Evolutionary conservation across 2,113 vertebrate species (phyloP).

Genomic region (Myiozetetes cayanensis): DNA sequence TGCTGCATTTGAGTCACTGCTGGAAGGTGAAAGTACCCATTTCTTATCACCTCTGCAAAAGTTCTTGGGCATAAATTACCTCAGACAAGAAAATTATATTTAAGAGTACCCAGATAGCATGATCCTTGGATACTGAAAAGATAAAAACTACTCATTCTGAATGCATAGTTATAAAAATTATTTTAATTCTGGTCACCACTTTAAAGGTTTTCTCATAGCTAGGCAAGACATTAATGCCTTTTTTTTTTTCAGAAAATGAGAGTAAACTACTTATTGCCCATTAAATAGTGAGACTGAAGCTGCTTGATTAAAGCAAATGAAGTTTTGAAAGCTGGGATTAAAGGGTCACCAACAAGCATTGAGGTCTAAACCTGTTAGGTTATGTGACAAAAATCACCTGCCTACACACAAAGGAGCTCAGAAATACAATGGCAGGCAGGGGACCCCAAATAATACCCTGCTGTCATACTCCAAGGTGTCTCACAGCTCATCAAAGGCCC

Average conservation of each 20-base stretch:
- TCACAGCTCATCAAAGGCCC: neutral
- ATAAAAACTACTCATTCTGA: neutral
- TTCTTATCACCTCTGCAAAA: neutral
- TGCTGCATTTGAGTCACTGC: neutral
- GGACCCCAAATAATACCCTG: neutral
- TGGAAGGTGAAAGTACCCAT: neutral
- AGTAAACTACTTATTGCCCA: neutral
- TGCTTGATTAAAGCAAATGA: neutral
- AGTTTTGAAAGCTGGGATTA: neutral
- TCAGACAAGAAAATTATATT: slow-evolving; percentile 13
- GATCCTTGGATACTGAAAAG: neutral
- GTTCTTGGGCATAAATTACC: slow-evolving; percentile 17
- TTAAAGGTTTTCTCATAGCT: neutral
- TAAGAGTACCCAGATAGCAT: neutral
- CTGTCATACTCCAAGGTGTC: neutral
- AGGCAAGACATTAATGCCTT: neutral
- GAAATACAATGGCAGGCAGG: neutral
- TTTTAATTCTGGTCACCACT: neutral
- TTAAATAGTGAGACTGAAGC: neutral
- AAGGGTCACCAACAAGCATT: neutral
- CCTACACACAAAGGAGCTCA: neutral
- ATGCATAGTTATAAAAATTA: neutral
- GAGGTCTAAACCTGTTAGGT: neutral
- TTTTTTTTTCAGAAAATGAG: neutral
- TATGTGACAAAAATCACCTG: neutral